Evolutionary conservation across 1,140 invertebrate genomes (phyloP), one percentile per base, ranked within the genome.

Genomic region (Asobara japonica): DNA sequence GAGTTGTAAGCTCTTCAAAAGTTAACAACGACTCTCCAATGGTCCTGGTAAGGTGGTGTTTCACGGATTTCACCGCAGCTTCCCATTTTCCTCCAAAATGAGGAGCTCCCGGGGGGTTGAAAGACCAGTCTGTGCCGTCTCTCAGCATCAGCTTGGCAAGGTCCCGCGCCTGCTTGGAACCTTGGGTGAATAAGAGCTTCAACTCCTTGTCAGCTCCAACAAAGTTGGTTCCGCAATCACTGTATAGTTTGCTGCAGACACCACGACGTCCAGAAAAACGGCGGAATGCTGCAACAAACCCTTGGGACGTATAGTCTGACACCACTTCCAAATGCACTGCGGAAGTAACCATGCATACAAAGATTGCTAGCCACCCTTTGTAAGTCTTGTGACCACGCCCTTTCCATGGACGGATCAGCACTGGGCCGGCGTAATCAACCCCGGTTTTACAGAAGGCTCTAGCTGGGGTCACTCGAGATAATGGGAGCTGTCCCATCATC

Each of bases 1-100:
- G 11, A 7, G 77, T 81, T 8, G 66, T 69, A 27, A 79, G 65
- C 69, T 83, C 73, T 64, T 82, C 77, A 62, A 67, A 80, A 6
- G 80, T 82, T 3, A 82, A 62, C 2, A 30, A 60, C 27, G 30
- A 29, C 10, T 77, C 70, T 2, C 74, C 73, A 41, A 83, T 22
- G 0, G 76, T 66, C 8, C 77, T 61, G 25, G 33, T 31, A 0
- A 67, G 18, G 18, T 72, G 65, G 33, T 30, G 13, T 25, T 72
- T 72, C 1, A 56, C 33, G 1, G 71, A 67, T 16, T 72, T 68
- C 0, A 68, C 48, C 2, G 61, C 20, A 18, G 60, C 61, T n/a
- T 71, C 61, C 69, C 69, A 71, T 31, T 65, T 71, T 3, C 69
- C 61, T 3, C 61, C 38, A 13, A 71, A 25, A 16, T 65, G 29